phyloP scores from a whole-genome alignment of 2,797 vertebrate genomes.

The Psittacula echo region DNA sequence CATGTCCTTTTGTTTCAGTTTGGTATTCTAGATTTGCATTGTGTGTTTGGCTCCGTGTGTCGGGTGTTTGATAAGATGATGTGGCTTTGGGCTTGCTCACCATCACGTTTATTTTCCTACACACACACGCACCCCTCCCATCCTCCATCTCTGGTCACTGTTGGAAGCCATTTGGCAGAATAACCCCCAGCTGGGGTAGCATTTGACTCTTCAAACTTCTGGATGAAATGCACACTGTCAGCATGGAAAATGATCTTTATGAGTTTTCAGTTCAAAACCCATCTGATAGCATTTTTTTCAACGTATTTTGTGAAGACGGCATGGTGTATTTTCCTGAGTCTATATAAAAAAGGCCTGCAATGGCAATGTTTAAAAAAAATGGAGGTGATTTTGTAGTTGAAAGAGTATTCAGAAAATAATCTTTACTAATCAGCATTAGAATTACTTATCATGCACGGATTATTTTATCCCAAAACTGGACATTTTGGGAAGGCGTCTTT shows the following conservation, averaged over 20 bases:
- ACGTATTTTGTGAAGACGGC: constrained; percentile 44
- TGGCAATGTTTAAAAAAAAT: constrained; percentile 57
- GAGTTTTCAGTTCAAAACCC: constrained; percentile 76
- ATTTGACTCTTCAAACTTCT: constrained; percentile 87
- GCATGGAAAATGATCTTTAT: constrained; percentile 86
- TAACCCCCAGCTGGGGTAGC: constrained; percentile 86
- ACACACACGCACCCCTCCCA: constrained; percentile 66
- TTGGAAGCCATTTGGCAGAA: constrained; percentile 89
- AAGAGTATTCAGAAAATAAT: constrained; percentile 41
- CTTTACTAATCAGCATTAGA: constrained; percentile 66
- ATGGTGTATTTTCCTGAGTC: constrained; percentile 57
- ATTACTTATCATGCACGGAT: constrained; percentile 46
- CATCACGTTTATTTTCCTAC: constrained; percentile 71
- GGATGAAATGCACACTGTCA: constrained; percentile 88
- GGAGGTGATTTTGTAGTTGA: constrained; percentile 49
- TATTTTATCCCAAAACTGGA: constrained; percentile 51
- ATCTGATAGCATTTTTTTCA: constrained; percentile 55
- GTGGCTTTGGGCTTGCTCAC: constrained; percentile 73
- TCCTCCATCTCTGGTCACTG: constrained; percentile 85
- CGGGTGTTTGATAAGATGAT: constrained; percentile 71
- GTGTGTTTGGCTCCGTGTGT: constrained; percentile 71
- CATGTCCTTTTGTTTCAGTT: constrained; percentile 71
- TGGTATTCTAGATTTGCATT: constrained; percentile 73
- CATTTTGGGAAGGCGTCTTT: constrained; percentile 61
- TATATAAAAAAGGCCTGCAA: constrained; percentile 71